Base-by-base conservation (phyloP, 2,888 invertebrate genomes). In the Desoria tigrina region DNA sequence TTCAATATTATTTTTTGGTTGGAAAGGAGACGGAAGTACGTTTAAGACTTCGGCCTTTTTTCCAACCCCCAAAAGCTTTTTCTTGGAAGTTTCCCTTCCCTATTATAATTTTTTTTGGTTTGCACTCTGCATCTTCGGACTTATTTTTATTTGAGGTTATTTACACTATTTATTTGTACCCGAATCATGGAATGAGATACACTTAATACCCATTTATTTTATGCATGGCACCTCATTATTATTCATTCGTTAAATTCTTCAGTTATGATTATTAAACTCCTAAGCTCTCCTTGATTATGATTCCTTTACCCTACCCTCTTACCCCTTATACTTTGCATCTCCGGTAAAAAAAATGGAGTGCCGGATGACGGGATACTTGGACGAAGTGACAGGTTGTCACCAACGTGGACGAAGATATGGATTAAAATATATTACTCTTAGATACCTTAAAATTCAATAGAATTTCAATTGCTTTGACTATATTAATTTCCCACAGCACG, bases 401-500 rank as follows among this genome's bases (percentile, higher is more conserved):
- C 6, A 32, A 32, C 45, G 16, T 11, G n/a, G 45, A 45, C 4
- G 45, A 18, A 11, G 16, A 45, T 9, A 6, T 45, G 45, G 21
- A 16, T 45, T 21, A 45, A 45, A 18, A 16, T 3, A 45, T 16
- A 18, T 45, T 45, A 45, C 21, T 16, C 6, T 45, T 45, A 45
- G n/a, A 45, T 9, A 18, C 6, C 6, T 21, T 45, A 50, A 62
- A 24, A 64, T 28, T 65, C 28, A 53, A 55, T 60, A 37, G 58
- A 60, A 51, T 56, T 50, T 61, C 57, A 45, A 49, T 51, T 65
- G 63, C 61, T 49, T 54, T 42, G 60, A 53, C 42, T 58, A 60
- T 63, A 51, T 32, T 60, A 42, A 37, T 24, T n/a, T 57, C 32
- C 14, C 24, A 42, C 42, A 60, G 51, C 78, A 79, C 78, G 68